Evolutionary conservation across 1,140 invertebrate genomes (phyloP), one percentile per base, ranked within the genome.

Genomic region (Bombus confusus): DNA sequence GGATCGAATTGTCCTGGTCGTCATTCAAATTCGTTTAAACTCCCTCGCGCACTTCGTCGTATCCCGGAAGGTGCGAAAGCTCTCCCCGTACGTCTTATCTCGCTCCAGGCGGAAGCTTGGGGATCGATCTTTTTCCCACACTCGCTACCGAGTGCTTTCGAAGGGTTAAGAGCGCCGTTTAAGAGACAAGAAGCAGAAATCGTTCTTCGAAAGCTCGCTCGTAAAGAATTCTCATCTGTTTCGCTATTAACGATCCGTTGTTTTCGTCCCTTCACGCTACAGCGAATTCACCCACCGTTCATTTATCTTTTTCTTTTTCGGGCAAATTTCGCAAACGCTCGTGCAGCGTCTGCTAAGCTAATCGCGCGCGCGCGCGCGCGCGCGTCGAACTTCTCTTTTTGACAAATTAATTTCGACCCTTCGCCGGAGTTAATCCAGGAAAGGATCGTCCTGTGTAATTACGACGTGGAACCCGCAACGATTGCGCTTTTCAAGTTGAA

Each of bases 11-110:
- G 83, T 88, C 73, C 73, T 85, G 87, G 83, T 88, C 87, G 83
- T 89, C 88, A 82, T 89, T 88, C 74, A 88, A 88, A 89, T 89
- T 88, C 88, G 88, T 88, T 88, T 89, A 88, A 89, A 87, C 69
- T 85, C 41, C 72, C 75, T n/a, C 9, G 72, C 43, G 15, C 64
- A 73, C n/a, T 68, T 31, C 6, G 22, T 47, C 64, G 57, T 43
- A 59, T 85, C 76, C 57, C 31, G 39, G 66, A 39, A 75, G 85
- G 69, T 82, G 73, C 31, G 72, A 28, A 41, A 85, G 47, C 86
- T 52, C 62, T 68, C 10, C 43, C 57, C 31, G 77, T 80, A 57
- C 75, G 59, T 72, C 77, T 85, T 88, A 88, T 81, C 86, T 85
- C 64, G 52, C 71, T 64, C 47, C 28, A 43, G 59, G 43, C 59